These are phyloP conservation scores for Emydocephalus ijimae DNA, from an alignment of 2,113 vertebrate genomes.

Conservation along the genomic window DNA sequence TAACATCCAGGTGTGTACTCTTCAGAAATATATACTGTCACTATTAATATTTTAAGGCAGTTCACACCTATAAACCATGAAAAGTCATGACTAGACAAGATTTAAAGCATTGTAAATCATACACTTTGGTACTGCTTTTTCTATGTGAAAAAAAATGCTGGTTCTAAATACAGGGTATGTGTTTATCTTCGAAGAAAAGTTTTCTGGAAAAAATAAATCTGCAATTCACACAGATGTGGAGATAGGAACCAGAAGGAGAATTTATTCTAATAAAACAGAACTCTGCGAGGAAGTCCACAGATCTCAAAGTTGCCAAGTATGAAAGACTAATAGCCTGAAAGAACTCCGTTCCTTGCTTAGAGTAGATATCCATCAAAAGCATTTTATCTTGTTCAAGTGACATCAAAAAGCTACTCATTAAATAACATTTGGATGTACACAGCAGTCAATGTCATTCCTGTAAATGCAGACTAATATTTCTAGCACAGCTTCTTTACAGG, in stretches of 20 bases:
- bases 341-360: not conserved
- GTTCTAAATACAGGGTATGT: conserved; percentile 44
- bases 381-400: not conserved
- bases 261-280: not conserved
- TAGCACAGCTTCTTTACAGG: not conserved
- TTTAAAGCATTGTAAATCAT: conserved; percentile 37
- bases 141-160: conserved; percentile 32
- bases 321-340: not conserved
- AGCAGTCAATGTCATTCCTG: not conserved
- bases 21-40: conserved; percentile 38
- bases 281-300: not conserved
- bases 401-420: not conserved
- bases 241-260: not conserved
- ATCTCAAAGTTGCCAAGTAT: not conserved
- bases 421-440: not conserved
- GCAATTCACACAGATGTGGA: not conserved
- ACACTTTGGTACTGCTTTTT: conserved; percentile 42
- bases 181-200: not conserved
- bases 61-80: conserved; percentile 26
- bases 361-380: not conserved
- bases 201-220: not conserved
- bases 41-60: conserved; percentile 42
- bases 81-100: conserved; percentile 37
- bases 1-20: conserved; percentile 15
- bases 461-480: not conserved